Percentiles rank a stretch among this genome's conserved stretches.
Evolutionary conservation across 2,113 vertebrate species (phyloP).

Genomic region (Phaethon lepturus): DNA sequence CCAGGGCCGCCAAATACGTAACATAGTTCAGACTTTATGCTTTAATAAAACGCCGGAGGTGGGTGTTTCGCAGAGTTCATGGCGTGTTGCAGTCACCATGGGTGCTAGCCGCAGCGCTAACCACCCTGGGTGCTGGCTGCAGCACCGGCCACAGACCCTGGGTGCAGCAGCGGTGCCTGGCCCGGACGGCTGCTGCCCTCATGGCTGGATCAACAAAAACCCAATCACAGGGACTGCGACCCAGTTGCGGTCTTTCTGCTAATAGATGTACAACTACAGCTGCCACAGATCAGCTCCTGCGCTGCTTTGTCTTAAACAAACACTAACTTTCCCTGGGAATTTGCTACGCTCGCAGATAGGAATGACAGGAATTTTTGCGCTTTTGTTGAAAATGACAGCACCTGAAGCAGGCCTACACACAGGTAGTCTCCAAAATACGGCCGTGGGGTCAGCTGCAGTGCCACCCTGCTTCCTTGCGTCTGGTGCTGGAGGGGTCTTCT

Average conservation of each 20-base stretch:
- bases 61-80: accelerated
- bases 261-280: accelerated
- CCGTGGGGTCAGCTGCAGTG: not conserved
- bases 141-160: accelerated
- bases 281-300: accelerated
- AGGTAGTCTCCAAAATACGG: not conserved
- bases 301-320: accelerated
- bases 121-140: not conserved
- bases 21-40: accelerated
- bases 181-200: accelerated
- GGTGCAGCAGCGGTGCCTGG: not conserved
- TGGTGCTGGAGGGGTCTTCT: not conserved
- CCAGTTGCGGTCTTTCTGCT: accelerated
- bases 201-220: accelerated
- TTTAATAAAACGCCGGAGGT: accelerated
- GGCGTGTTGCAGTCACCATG: accelerated
- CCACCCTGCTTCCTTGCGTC: not conserved
- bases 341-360: accelerated
- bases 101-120: not conserved
- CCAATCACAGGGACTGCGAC: accelerated
- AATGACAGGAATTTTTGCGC: accelerated
- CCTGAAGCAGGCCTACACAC: not conserved
- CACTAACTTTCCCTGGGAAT: accelerated
- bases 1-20: not conserved
- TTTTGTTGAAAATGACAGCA: accelerated